Percentiles rank a stretch among this genome's conserved stretches.
Conservation (phyloP, 2,888 invertebrate genomes). For the Phoenoteleia sp. region DNA sequence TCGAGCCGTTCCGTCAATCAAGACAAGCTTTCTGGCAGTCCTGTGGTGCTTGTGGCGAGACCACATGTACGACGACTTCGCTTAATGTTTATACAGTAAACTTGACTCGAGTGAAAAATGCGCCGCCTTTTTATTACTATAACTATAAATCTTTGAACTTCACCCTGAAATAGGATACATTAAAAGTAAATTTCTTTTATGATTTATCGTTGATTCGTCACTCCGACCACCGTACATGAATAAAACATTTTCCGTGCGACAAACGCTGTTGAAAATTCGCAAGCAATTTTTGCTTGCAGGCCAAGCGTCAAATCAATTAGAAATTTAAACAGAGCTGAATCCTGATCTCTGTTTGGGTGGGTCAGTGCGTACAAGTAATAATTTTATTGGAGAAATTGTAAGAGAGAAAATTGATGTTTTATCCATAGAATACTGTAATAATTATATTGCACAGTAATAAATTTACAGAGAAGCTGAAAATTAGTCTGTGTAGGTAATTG, state of each 20-base stretch:
- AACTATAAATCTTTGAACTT: conserved; percentile 48
- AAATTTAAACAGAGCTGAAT: too few relatives aligned
- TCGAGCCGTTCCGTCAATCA: conserved; percentile 71
- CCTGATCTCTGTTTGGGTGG: too few relatives aligned
- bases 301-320: too few relatives aligned
- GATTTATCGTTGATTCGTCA: conserved; percentile 38
- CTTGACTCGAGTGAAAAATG: conserved; percentile 51
- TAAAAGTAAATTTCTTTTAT: conserved; percentile 42
- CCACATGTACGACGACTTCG: conserved; percentile 51
- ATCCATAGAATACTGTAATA: too few relatives aligned
- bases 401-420: too few relatives aligned
- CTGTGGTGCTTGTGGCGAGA: conserved; percentile 65
- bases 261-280: neutral
- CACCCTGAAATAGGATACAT: conserved; percentile 32
- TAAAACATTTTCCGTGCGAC: conserved; percentile 4
- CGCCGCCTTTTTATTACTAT: conserved; percentile 20
- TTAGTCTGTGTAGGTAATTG: too few relatives aligned
- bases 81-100: conserved; percentile 60
- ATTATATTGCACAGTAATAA: too few relatives aligned
- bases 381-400: too few relatives aligned
- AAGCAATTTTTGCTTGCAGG: conserved; percentile 8
- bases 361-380: too few relatives aligned
- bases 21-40: conserved; percentile 69
- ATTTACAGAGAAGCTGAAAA: too few relatives aligned
- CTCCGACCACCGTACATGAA: neutral